These are phyloP conservation scores for Tragelaphus buxtoni DNA, from an alignment of 2,113 vertebrate genomes.

Conservation along the genomic window DNA sequence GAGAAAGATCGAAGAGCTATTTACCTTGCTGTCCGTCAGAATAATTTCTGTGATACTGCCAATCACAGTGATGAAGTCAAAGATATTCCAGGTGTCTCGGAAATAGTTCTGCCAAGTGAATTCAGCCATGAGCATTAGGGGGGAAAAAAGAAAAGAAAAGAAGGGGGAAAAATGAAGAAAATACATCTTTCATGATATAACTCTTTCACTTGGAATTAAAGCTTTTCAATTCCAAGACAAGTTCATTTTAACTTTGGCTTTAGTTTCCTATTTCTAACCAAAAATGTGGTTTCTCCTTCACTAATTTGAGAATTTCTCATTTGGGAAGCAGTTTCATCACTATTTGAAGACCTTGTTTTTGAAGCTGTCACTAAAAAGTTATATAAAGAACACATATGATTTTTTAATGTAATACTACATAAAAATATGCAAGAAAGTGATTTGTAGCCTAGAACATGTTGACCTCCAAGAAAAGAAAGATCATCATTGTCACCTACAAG, in stretches of 20 bases:
- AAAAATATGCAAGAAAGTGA: neutral
- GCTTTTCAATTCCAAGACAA: constrained; percentile 28
- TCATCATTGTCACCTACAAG: neutral
- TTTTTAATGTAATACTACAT: neutral
- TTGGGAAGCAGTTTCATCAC: constrained; percentile 10
- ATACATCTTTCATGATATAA: constrained; percentile 14
- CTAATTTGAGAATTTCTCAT: constrained; percentile 7
- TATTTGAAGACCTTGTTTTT: constrained; percentile 21
- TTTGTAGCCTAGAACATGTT: neutral
- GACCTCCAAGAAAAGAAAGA: neutral
- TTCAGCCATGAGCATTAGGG: neutral
- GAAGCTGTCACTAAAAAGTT: constrained; percentile 24
- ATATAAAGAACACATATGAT: neutral
- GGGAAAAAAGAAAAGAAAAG: neutral
- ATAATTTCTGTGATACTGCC: constrained; percentile 98
- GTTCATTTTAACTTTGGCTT: constrained; percentile 35
- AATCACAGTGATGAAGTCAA: constrained; percentile 98
- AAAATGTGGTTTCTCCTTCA: neutral
- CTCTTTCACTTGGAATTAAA: constrained; percentile 39
- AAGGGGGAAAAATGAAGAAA: neutral
- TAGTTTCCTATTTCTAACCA: constrained; percentile 33
- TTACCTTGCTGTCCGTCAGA: constrained; percentile 89
- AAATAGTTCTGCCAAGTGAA: constrained; percentile 92
- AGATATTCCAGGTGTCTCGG: constrained; percentile 98
- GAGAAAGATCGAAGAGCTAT: neutral